Evolutionary conservation across 2,888 invertebrate genomes (phyloP), one percentile per base, ranked within the genome.

Genomic region (Nasonia oneida): DNA sequence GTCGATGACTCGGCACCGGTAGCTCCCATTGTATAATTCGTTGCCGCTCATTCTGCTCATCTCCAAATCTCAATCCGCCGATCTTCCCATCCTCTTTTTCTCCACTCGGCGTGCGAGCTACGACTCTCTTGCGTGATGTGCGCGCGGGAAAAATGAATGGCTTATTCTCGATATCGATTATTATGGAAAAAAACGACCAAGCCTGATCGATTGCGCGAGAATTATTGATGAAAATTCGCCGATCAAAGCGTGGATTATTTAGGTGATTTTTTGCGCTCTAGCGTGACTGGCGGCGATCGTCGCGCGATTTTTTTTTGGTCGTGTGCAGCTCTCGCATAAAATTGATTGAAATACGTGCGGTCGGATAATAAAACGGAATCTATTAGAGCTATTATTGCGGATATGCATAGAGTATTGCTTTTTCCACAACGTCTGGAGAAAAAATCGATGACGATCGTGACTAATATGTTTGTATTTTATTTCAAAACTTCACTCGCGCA

Each of bases 21-120:
- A 87, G 87, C 87, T 50, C 82, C 61, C 82, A 85, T 82, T 87
- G 87, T 79, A 57, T 85, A 85, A 87, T 85, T 87, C 85, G 82
- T 87, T 82, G 84, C 77, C 84, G 85, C 87, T 85, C 87, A 73
- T 85, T 85, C 80, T 75, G 80, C 84, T 84, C 23, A 23, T 23
- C 84, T 86, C 84, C 77, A 33, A 80, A 83, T 86, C 80, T 80
- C 75, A 71, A 83, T 84, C 83, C 50, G 6, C 1, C 83, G 67
- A 76, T 83, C 83, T 83, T 47, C 75, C 18, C 8, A 23, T 50
- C 18, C 77, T 39, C 50, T 39, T 12, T 42, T 67, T 33, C 15
- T 15, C 64, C n/a, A 23, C 23, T 61, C 23, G 6, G 57, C 23
- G 57, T 61, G 57, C 23, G n/a, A 61, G 23, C 57, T 61, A 77